Percentiles rank a stretch among this genome's conserved stretches.
phyloP scores from a whole-genome alignment of 2,888 invertebrate species.

The Empis stercorea region DNA sequence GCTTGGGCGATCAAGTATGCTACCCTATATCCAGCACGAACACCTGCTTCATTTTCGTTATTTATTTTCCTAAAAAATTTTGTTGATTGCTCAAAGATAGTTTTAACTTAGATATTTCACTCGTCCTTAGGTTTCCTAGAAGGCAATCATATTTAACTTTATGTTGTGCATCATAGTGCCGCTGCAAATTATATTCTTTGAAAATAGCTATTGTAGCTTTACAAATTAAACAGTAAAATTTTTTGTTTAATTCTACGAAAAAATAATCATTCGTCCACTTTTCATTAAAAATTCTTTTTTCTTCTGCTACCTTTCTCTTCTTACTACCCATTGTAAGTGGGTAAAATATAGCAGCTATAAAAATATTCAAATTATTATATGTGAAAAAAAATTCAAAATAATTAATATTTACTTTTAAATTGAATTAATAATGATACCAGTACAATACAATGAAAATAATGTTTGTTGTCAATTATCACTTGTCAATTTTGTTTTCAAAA shows the following conservation, averaged over 20 bases:
- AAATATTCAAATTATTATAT: conserved; percentile 1
- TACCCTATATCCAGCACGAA: conserved; percentile 3
- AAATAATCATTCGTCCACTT: conserved; percentile 2
- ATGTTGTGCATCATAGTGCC: conserved; percentile 2
- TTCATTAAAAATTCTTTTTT: conserved; percentile 1
- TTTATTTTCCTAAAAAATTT: conserved; percentile 2
- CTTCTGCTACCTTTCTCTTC: neutral
- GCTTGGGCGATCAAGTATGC: conserved; percentile 2
- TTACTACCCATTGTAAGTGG: neutral
- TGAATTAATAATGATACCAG: conserved; percentile 1
- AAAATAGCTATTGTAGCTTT: conserved; percentile 2
- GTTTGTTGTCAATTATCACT: neutral
- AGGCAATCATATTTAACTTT: conserved; percentile 2
- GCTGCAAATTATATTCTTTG: conserved; percentile 3
- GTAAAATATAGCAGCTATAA: conserved; percentile 1
- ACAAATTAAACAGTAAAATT: conserved; percentile 3
- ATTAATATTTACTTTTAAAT: conserved; percentile 2
- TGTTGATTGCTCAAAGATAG: neutral
- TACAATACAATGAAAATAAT: neutral
- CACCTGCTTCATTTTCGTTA: conserved; percentile 3
- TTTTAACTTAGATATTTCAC: neutral
- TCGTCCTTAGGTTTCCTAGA: conserved; percentile 1
- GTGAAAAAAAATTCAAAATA: neutral
- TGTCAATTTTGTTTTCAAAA: neutral
- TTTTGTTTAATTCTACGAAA: conserved; percentile 2